Percentiles rank a stretch among this genome's conserved stretches.
These are phyloP conservation scores for Dicycla oo DNA, from an alignment of 2,888 invertebrate species.

Conservation along the genomic window DNA sequence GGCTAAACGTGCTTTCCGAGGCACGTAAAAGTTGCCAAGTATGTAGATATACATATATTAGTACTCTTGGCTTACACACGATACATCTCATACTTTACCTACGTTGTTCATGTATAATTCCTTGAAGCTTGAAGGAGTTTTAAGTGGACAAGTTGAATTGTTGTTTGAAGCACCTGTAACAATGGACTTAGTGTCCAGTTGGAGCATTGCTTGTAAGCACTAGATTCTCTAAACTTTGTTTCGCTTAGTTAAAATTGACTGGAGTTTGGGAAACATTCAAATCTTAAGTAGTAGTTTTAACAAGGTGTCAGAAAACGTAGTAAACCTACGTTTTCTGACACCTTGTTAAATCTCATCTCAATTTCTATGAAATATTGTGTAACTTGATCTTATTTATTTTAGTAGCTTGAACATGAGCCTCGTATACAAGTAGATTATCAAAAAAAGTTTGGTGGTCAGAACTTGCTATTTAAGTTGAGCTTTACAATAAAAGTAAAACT, in stretches of 20 bases:
- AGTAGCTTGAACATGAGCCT: no score
- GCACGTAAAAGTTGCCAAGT: not conserved
- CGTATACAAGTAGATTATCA: no score
- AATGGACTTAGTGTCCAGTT: conserved; percentile 53
- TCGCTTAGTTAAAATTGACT: conserved; percentile 48
- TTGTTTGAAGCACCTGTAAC: conserved; percentile 56
- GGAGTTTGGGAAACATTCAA: conserved; percentile 37
- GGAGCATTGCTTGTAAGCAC: conserved; percentile 41
- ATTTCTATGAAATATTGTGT: not conserved
- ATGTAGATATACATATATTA: not conserved
- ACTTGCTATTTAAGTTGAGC: no score
- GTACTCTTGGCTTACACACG: not conserved
- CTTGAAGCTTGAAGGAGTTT: conserved; percentile 34
- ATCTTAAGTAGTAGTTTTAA: conserved; percentile 29
- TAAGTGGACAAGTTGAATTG: conserved; percentile 57
- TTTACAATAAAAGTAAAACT: no score
- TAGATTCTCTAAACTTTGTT: conserved; percentile 45
- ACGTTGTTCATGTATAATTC: conserved; percentile 39
- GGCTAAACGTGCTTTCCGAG: no score
- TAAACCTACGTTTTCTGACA: no score
- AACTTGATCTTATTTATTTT: no score
- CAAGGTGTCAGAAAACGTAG: not conserved
- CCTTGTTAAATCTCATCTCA: no score
- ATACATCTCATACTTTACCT: not conserved
- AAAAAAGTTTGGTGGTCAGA: no score